Percentiles rank a stretch among this genome's conserved stretches.
These are phyloP conservation scores for Felis catus DNA, from an alignment of 2,113 vertebrate species.

Conservation along the genomic window F.catus_Fca126_mat1.0 CM031414.1:34411001-34411500, in stretches of 20 bases:
- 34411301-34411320: slow-evolving; percentile 63
- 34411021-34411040: neutral
- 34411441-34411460: slow-evolving; percentile 31
- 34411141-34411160: neutral
- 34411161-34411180: neutral
- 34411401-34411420: neutral
- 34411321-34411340: slow-evolving; percentile 31
- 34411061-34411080: too few relatives aligned
- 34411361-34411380: slow-evolving; percentile 53
- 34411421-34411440: slow-evolving; percentile 68
- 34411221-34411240: neutral
- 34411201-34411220: neutral
- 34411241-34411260: slow-evolving; percentile 43
- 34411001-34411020: neutral
- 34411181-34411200: neutral
- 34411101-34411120: neutral
- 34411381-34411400: slow-evolving; percentile 32
- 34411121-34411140: neutral
- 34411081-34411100: neutral
- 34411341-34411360: slow-evolving; percentile 63
- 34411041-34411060: too few relatives aligned
- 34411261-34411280: slow-evolving; percentile 8
- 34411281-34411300: slow-evolving; percentile 34
- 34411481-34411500: slow-evolving; percentile 40
- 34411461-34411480: slow-evolving; percentile 27